Conservation (phyloP, 2,888 invertebrate species). For the Drosophila recens region DNA sequence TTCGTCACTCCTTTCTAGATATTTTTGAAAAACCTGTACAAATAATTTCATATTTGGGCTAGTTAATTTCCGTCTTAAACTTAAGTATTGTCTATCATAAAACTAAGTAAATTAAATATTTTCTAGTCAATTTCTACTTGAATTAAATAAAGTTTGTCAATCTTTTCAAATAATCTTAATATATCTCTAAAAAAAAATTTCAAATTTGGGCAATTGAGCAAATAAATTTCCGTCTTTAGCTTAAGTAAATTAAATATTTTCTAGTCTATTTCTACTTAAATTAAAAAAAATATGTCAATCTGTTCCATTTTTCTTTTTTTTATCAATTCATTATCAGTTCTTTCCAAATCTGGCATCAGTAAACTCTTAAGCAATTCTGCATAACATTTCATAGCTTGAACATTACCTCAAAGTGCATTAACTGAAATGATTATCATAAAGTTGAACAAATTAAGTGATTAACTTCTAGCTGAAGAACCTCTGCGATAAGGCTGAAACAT, state of each 20-base stretch:
- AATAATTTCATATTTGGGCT: background rate
- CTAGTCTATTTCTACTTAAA: background rate
- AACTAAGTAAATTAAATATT: no score
- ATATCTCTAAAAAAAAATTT: no score
- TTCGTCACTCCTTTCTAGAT: no score
- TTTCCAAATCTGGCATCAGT: background rate
- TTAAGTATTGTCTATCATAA: no score
- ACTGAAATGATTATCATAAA: background rate
- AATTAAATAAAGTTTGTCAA: background rate
- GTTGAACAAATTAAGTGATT: constrained; percentile 20
- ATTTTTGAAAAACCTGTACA: background rate
- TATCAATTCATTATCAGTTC: background rate
- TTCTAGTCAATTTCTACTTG: no score
- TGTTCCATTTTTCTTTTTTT: background rate
- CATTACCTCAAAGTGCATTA: constrained; percentile 7
- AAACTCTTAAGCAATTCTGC: background rate
- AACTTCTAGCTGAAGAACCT: constrained; percentile 9
- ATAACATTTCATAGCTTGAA: background rate
- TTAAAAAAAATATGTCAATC: background rate
- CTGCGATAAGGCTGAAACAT: constrained; percentile 7
- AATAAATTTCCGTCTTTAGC: no score
- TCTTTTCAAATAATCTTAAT: no score
- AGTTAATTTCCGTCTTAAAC: background rate
- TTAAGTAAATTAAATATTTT: no score
- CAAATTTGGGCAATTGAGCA: background rate